Evolutionary conservation across 2,113 vertebrate genomes (phyloP).

Genomic region (Nipponia nippon): DNA sequence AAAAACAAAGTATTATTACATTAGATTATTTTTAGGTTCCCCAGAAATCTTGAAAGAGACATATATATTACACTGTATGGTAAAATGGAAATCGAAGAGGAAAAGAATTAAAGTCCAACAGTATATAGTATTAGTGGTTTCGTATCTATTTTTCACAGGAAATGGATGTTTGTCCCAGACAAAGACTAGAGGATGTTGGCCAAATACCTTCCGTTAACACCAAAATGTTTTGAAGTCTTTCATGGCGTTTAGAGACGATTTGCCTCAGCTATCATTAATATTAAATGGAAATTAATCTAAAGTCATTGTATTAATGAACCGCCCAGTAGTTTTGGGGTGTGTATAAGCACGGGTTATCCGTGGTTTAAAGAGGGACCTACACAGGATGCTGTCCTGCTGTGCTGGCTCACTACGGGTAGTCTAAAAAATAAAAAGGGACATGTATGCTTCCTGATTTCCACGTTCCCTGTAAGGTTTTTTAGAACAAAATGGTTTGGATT

Average conservation of each 20-base stretch:
- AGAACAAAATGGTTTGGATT: background rate
- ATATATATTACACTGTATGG: background rate
- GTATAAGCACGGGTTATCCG: background rate
- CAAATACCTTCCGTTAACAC: background rate
- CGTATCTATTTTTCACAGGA: background rate
- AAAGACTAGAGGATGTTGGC: background rate
- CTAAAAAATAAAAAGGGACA: background rate
- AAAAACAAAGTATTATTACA: background rate
- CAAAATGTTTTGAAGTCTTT: background rate
- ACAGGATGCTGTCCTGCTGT: background rate
- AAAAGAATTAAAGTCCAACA: background rate
- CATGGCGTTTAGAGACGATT: background rate
- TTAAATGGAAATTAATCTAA: background rate
- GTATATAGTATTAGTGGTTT: background rate
- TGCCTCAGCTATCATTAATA: background rate
- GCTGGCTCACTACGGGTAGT: background rate
- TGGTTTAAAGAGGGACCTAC: background rate
- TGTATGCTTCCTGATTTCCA: background rate
- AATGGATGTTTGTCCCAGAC: background rate
- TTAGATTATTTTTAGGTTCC: conserved; percentile 14
- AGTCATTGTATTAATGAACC: background rate
- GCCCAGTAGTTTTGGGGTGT: background rate
- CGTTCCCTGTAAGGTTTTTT: background rate
- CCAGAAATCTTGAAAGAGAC: background rate
- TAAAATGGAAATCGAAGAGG: background rate